These are phyloP conservation scores for Crossoptilon crossoptilon DNA, from an alignment of 2,797 vertebrate genomes.

Conservation along the genomic window DNA sequence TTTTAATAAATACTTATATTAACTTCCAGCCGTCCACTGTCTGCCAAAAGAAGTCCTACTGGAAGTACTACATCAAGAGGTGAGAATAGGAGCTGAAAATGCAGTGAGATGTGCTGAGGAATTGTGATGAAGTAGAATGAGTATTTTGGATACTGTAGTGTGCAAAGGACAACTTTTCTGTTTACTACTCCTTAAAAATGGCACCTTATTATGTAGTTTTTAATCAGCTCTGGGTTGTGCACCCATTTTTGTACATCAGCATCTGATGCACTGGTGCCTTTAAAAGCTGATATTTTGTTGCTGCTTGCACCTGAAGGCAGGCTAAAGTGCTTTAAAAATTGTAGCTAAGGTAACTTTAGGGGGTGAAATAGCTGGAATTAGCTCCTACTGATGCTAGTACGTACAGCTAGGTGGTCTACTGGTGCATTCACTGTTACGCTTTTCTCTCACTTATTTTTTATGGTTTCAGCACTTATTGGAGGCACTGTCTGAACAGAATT, in stretches of 20 bases:
- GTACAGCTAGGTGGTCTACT: background rate
- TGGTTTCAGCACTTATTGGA: background rate
- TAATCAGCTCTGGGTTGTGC: background rate
- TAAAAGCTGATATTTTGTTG: background rate
- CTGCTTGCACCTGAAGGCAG: background rate
- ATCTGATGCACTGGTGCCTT: background rate
- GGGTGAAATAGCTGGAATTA: background rate
- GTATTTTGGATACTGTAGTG: background rate
- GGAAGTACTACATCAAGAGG: constrained; percentile 92
- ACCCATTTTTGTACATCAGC: background rate
- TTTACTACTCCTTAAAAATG: constrained; percentile 20
- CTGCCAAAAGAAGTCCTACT: constrained; percentile 93
- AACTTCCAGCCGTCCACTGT: constrained; percentile 88
- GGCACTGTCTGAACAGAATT: background rate
- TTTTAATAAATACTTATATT: constrained; percentile 37
- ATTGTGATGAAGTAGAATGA: background rate
- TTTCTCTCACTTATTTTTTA: background rate
- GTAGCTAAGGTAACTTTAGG: background rate
- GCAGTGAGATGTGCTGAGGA: background rate
- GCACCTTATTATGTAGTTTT: background rate
- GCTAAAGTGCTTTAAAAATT: background rate
- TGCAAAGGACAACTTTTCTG: background rate
- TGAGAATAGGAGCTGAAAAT: constrained; percentile 75
- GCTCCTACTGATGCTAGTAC: background rate
- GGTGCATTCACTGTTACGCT: background rate